Base-by-base conservation (phyloP, 2,113 vertebrate genomes). In the Furnarius figulus region DNA sequence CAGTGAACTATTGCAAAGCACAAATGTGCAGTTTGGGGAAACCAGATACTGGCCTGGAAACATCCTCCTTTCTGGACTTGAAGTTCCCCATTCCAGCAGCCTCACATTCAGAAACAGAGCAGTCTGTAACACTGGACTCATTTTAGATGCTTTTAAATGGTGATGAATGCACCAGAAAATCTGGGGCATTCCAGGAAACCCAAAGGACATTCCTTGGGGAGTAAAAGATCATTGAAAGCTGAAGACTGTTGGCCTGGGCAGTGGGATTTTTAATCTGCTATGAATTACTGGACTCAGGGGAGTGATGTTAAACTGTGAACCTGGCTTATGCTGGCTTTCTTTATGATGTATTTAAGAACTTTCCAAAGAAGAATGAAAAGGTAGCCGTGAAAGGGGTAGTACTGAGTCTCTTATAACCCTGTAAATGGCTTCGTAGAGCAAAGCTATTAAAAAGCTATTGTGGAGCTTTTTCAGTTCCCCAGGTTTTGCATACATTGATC, bases 181-280 rank as follows among this genome's bases (percentile, higher is more conserved):
- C 5, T 1, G 58, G 61, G 31, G 28, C n/a, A 46, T 87, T 70
- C 66, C 77, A 78, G 47, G 66, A 87, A 92, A 76, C 18, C 15
- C 10, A 6, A 50, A 59, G 31, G 30, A 52, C 23, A 5, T 75
- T 72, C 30, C 75, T 44, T 90, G 67, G 33, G 79, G 25, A 4
- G 31, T 68, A 25, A 70, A 67, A 50, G 15, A 23, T 67, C 30
- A 18, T 46, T 16, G 23, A 65, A 75, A 92, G 30, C 17, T 21
- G 16, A 1, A 82, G 75, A 22, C 56, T 66, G 18, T 49, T 74
- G 0, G 0, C 23, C 31, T 82, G 10, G 23, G 35, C 58, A 67
- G 33, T 37, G 49, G 78, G 31, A 31, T 61, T 89, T 86, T 80
- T 68, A 27, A 70, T 87, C 37, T 65, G 40, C 18, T 80, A 49